Conservation (phyloP, 2,113 vertebrate genomes). For the Laticauda colubrina region DNA sequence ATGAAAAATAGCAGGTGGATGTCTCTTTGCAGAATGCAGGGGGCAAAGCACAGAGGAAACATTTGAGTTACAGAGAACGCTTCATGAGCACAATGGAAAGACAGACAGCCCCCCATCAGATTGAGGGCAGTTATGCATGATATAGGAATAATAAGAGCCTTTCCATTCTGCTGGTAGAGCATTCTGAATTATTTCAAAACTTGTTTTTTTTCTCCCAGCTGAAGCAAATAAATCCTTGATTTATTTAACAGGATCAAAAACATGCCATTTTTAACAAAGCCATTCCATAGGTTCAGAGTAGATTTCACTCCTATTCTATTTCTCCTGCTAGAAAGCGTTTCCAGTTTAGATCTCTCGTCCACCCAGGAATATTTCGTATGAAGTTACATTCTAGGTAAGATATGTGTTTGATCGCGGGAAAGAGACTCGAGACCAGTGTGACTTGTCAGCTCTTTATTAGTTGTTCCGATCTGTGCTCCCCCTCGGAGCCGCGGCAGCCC, state of each 20-base stretch:
- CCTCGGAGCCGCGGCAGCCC: too few species aligned
- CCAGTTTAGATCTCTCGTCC: background rate
- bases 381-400: background rate
- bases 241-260: background rate
- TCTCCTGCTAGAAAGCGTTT: background rate
- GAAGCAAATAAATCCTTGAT: background rate
- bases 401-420: too few species aligned
- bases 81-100: background rate
- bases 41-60: background rate
- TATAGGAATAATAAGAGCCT: background rate
- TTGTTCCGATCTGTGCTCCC: too few species aligned
- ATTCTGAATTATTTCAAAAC: background rate
- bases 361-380: background rate
- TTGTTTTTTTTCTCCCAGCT: background rate
- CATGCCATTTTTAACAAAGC: background rate
- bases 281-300: background rate
- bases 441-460: too few species aligned
- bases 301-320: background rate
- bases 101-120: background rate
- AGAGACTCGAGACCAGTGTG: too few species aligned
- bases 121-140: background rate
- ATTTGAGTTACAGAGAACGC: background rate
- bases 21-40: background rate
- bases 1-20: background rate
- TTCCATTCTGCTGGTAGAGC: background rate